Evolutionary conservation across 2,888 invertebrate species (phyloP).

Genomic region (Drosophila peninsularis): DNA sequence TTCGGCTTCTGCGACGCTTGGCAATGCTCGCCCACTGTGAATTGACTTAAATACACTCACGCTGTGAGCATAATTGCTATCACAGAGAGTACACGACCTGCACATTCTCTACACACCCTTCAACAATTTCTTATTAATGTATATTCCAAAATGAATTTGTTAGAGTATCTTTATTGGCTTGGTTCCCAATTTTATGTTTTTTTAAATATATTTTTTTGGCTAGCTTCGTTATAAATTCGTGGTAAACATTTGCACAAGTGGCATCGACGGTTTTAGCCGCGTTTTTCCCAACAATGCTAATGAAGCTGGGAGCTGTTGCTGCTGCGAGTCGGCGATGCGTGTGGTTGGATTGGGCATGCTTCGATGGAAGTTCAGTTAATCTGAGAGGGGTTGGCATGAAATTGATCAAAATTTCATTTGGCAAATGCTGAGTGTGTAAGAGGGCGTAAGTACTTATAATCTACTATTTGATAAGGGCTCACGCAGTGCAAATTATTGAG

Average conservation of each 20-base stretch:
- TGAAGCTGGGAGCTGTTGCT: conserved; percentile 15
- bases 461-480: background rate
- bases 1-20: conserved; percentile 61
- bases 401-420: conserved; percentile 25
- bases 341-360: conserved; percentile 25
- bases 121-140: background rate
- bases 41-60: conserved; percentile 16
- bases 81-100: background rate
- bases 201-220: conserved; percentile 22
- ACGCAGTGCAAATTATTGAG: background rate
- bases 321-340: conserved; percentile 8
- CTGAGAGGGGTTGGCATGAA: conserved; percentile 4
- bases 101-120: too few species aligned
- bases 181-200: background rate
- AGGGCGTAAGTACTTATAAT: background rate
- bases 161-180: conserved; percentile 28
- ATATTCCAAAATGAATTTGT: background rate
- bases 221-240: conserved; percentile 71
- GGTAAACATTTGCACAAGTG: conserved; percentile 76
- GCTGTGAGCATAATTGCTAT: conserved; percentile 12
- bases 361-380: conserved; percentile 16
- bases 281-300: conserved; percentile 10
- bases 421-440: conserved; percentile 4
- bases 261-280: conserved; percentile 38
- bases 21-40: conserved; percentile 29